Evolutionary conservation across 2,888 invertebrate genomes (phyloP).

Genomic region (Drosophila bunnanda): DNA sequence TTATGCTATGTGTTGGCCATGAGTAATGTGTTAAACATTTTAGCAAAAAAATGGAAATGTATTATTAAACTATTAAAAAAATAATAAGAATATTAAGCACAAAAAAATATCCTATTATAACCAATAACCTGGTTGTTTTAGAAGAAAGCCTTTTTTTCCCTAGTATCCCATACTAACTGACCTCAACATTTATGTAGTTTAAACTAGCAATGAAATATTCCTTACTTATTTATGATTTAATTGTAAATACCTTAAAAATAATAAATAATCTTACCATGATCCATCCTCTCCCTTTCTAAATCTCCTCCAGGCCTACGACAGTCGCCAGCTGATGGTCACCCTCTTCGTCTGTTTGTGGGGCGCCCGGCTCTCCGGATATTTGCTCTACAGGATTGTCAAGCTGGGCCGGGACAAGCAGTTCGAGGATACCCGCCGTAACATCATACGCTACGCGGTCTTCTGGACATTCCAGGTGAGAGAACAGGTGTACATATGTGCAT

Average conservation of each 20-base stretch:
- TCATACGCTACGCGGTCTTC: constrained; percentile 95
- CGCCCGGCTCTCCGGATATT: constrained; percentile 92
- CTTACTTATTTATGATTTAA: not conserved
- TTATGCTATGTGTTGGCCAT: too few species aligned
- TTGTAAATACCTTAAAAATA: not conserved
- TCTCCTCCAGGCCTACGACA: constrained; percentile 88
- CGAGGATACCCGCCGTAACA: constrained; percentile 94
- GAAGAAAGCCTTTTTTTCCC: too few species aligned
- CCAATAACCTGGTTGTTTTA: too few species aligned
- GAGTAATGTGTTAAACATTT: too few species aligned
- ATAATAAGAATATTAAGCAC: too few species aligned
- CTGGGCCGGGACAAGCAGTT: constrained; percentile 96
- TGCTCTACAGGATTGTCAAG: constrained; percentile 95
- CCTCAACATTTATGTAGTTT: too few species aligned
- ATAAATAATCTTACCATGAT: not conserved
- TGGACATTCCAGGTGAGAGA: constrained; percentile 93
- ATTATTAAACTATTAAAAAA: too few species aligned
- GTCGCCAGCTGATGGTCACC: constrained; percentile 96
- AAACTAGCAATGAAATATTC: too few species aligned
- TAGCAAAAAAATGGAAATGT: too few species aligned
- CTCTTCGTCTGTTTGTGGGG: constrained; percentile 95
- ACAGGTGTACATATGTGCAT: not conserved
- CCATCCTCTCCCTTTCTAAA: not conserved
- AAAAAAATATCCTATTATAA: too few species aligned
- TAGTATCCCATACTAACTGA: too few species aligned